phyloP scores from a whole-genome alignment of 1,140 invertebrate species.

The Anastrepha ludens region DNA sequence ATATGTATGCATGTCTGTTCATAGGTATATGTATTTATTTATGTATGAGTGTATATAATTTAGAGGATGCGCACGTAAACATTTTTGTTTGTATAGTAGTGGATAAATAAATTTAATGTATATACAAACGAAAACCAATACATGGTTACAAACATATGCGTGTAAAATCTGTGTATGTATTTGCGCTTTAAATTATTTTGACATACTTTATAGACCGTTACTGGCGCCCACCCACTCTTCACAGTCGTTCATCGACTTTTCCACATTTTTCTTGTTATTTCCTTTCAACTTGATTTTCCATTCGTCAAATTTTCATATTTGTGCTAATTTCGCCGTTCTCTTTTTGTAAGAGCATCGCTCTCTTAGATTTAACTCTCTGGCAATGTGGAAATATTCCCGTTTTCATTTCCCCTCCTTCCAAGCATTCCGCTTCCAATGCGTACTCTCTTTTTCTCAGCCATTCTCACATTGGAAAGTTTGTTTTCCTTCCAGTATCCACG shows the following conservation, averaged over 20 bases:
- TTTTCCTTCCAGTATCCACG: constrained; percentile 28
- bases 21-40: background rate
- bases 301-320: constrained; percentile 32
- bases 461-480: constrained; percentile 2
- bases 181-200: constrained; percentile 68
- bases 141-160: background rate
- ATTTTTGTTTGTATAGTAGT: no score
- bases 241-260: constrained; percentile 60
- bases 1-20: background rate
- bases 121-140: background rate
- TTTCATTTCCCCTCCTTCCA: constrained; percentile 19
- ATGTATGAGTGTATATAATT: background rate
- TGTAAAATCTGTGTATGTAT: background rate
- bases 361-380: constrained; percentile 53
- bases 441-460: background rate
- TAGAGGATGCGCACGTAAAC: background rate
- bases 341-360: background rate
- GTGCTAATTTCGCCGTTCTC: background rate
- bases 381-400: background rate
- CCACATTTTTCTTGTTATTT: constrained; percentile 60
- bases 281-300: constrained; percentile 3
- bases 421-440: background rate
- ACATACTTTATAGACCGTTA: constrained; percentile 65
- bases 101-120: background rate
- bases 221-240: background rate